These are phyloP conservation scores for Tapera naevia DNA, from an alignment of 2,797 vertebrate species.

Conservation along the genomic window DNA sequence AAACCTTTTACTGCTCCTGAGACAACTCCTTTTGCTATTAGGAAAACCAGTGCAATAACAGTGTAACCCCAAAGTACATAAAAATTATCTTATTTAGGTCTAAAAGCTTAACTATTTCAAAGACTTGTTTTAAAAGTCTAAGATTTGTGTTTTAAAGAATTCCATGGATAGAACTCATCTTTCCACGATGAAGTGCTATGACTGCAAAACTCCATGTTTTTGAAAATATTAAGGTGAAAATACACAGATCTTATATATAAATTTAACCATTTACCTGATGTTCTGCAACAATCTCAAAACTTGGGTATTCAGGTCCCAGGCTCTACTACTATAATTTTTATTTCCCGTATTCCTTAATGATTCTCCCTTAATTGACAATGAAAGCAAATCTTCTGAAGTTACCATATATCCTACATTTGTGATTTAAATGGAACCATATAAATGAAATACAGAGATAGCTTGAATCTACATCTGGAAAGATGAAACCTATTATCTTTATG, in stretches of 20 bases:
- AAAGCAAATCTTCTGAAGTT: not conserved
- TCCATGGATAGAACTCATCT: not conserved
- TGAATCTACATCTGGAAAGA: not conserved
- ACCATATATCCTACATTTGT: not conserved
- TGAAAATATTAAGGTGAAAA: not conserved
- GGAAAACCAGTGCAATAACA: not conserved
- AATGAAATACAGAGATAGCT: not conserved
- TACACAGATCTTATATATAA: not conserved
- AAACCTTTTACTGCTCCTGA: not conserved
- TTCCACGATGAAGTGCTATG: not conserved
- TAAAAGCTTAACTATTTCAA: not conserved
- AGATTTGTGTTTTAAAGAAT: not conserved
- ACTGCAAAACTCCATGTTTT: not conserved
- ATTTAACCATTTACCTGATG: not conserved
- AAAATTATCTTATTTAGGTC: not conserved
- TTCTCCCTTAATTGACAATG: not conserved
- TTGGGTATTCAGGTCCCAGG: not conserved
- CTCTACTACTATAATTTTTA: not conserved
- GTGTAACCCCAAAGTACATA: rapidly evolving
- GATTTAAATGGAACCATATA: not conserved
- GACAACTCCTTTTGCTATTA: not conserved
- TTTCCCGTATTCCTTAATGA: not conserved
- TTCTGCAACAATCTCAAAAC: not conserved
- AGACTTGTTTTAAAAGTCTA: not conserved
- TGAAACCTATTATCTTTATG: not conserved